phyloP scores from a whole-genome alignment of 1,140 invertebrate species.

The Dendrolimus kikuchii region DNA sequence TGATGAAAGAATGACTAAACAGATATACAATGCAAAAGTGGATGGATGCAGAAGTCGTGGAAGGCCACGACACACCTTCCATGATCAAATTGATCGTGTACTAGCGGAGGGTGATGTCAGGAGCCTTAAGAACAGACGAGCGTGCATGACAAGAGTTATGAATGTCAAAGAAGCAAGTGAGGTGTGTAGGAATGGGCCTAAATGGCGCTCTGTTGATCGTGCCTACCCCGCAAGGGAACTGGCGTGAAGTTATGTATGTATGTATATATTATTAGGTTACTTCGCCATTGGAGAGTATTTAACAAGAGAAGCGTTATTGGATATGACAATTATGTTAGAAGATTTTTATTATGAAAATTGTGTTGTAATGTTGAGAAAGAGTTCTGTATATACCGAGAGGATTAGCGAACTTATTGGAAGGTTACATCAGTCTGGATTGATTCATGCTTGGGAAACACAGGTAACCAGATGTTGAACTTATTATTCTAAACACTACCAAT shows the following conservation, averaged over 20 bases:
- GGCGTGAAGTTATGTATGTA: neutral
- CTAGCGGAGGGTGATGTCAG: no score
- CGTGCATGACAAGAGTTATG: no score
- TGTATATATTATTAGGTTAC: slow-evolving; percentile 45
- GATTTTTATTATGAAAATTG: slow-evolving; percentile 75
- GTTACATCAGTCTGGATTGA: slow-evolving; percentile 57
- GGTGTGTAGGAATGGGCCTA: no score
- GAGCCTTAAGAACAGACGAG: no score
- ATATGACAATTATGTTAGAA: slow-evolving; percentile 70
- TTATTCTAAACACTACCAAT: no score
- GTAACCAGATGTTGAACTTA: slow-evolving; percentile 16
- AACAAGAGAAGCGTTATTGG: slow-evolving; percentile 61
- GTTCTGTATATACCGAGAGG: slow-evolving; percentile 62
- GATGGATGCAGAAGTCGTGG: no score
- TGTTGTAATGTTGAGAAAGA: slow-evolving; percentile 73
- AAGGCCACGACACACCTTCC: no score
- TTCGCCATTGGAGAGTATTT: slow-evolving; percentile 74
- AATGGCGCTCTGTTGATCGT: no score
- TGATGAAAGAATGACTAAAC: no score
- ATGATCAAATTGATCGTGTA: no score
- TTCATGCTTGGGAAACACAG: slow-evolving; percentile 66
- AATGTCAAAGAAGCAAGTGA: no score
- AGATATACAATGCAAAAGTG: no score
- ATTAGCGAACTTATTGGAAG: slow-evolving; percentile 54
- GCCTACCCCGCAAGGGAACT: neutral